These are phyloP conservation scores for Cinclus cinclus DNA, from an alignment of 2,113 vertebrate species.

Conservation along the genomic window DNA sequence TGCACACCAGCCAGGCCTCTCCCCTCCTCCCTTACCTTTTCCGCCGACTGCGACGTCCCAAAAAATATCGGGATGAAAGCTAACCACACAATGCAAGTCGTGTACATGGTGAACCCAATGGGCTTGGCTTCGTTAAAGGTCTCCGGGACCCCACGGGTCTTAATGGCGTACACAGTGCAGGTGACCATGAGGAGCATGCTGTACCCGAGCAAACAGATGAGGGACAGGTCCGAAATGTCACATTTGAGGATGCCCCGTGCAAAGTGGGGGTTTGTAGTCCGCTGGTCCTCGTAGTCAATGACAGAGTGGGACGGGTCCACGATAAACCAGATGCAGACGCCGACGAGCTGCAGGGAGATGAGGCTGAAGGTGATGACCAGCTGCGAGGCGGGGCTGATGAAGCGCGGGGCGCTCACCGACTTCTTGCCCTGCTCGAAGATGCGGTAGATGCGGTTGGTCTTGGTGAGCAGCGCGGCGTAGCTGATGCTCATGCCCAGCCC, in stretches of 20 bases:
- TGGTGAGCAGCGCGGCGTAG: conserved; percentile 93
- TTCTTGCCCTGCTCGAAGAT: conserved; percentile 98
- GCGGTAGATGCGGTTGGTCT: conserved; percentile 97
- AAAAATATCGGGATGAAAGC: conserved; percentile 99
- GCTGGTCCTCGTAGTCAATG: conserved; percentile 96
- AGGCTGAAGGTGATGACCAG: conserved; percentile 94
- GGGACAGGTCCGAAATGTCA: conserved; percentile 95
- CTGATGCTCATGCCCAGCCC: conserved; percentile 97
- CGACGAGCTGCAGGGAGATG: conserved; percentile 92
- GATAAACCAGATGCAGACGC: conserved; percentile 94
- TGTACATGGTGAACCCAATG: conserved; percentile 98
- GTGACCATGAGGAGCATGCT: conserved; percentile 99
- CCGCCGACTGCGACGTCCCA: conserved; percentile 91
- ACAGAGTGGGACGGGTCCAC: conserved; percentile 93
- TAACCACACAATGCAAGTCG: conserved; percentile 96
- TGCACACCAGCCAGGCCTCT: neutral
- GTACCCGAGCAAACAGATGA: conserved; percentile 95
- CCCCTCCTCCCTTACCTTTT: conserved; percentile 74
- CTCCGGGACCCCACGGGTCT: conserved; percentile 93
- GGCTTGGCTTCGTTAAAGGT: conserved; percentile 98
- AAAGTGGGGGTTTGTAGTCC: conserved; percentile 87
- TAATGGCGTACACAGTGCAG: conserved; percentile 96
- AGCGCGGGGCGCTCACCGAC: conserved; percentile 89
- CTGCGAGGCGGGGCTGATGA: conserved; percentile 95
- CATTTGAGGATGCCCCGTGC: conserved; percentile 87